Base-by-base conservation (phyloP, 2,113 vertebrate species). In the Oncorhynchus masou region DNA sequence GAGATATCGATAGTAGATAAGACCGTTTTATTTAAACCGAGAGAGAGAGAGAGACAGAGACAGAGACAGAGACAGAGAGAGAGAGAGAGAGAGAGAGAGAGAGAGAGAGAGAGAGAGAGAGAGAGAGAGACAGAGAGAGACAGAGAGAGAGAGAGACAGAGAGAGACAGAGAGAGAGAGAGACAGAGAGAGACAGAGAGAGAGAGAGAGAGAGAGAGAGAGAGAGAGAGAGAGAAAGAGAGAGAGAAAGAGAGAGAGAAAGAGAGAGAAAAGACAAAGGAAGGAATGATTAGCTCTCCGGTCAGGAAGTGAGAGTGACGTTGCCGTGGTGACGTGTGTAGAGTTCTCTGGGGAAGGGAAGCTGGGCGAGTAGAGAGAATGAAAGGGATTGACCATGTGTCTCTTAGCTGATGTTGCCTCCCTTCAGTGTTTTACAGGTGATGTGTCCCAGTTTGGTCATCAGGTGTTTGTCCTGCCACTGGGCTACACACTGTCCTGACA, bases 401-500 rank as follows among this genome's bases (percentile, higher is more conserved):
- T 54, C 87, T 92, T 99, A 99, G 89, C 95, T 94, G 84, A 99
- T 97, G 92, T 87, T 96, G 13, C 95, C 98, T n/a, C 96, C 96
- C 90, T 92, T 96, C 48, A 99, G 93, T 8, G 95, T 96, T 91
- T 96, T 96, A 91, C 97, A 99, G 25, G 95, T 97, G 83, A 99
- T 74, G 2, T 73, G 85, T 68, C 98, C 98, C 73, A 97, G 93
- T 90, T 96, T 97, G 82, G 97, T 99, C 93, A 96, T 93, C 88
- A 99, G 94, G 70, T 93, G 91, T 29, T 87, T 94, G 85, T 96
- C 92, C 86, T 96, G 96, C 98, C 98, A 99, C 87, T 97, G 97
- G 45, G 97, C 97, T 0, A 92, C 80, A 60, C 91, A 94, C 20
- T 94, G 93, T 2, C 94, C 94, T 0, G 97, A 97, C 78, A 97